phyloP scores from a whole-genome alignment of 2,113 vertebrate species.

The Myxocyprinus asiaticus region DNA sequence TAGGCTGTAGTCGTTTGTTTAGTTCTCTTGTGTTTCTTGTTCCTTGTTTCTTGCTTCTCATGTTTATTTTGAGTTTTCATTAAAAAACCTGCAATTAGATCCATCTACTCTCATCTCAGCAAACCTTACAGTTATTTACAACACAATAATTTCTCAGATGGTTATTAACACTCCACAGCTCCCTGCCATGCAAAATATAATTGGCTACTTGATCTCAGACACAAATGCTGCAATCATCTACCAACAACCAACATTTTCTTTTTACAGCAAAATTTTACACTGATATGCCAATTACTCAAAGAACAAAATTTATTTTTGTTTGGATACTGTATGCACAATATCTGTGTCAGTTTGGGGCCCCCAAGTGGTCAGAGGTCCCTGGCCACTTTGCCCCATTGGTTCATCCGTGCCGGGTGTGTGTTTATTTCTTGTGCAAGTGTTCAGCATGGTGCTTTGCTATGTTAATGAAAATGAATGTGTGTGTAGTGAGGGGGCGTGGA shows the following conservation, averaged over 20 bases:
- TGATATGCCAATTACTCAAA: background rate
- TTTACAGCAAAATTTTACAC: background rate
- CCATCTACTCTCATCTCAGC: no score
- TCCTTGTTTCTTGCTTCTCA: no score
- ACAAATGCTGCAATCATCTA: no score
- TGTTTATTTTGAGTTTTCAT: no score
- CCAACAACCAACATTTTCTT: background rate
- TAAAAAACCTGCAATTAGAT: no score
- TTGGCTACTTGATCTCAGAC: background rate
- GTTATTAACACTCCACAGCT: background rate
- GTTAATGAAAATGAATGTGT: slow-evolving; percentile 61
- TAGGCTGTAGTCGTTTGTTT: no score
- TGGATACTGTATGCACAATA: background rate
- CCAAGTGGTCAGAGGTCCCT: slow-evolving; percentile 20
- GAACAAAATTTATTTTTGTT: no score
- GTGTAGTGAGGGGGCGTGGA: slow-evolving; percentile 31
- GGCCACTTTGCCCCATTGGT: background rate
- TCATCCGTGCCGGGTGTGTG: background rate
- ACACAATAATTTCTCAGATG: background rate
- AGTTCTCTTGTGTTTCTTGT: no score
- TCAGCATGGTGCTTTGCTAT: background rate
- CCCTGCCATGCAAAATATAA: background rate
- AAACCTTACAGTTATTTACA: no score
- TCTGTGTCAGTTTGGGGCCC: slow-evolving; percentile 26
- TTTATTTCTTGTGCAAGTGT: background rate